These are phyloP conservation scores for Anableps anableps DNA, from an alignment of 2,797 vertebrate genomes.

Conservation along the genomic window DNA sequence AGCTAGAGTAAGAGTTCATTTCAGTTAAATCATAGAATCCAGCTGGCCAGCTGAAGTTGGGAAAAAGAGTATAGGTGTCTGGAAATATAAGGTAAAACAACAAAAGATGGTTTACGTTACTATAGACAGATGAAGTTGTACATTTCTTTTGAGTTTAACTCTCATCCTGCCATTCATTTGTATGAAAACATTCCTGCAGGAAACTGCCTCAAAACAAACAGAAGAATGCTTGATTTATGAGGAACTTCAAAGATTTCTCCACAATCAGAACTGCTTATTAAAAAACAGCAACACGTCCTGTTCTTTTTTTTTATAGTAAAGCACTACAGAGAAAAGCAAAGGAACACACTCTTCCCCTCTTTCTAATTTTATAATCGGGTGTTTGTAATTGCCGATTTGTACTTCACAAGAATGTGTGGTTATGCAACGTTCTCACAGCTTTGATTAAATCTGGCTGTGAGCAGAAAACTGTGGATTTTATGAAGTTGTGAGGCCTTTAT, in stretches of 20 bases:
- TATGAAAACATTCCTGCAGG: background rate
- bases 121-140: background rate
- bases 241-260: background rate
- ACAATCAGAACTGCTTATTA: too few species aligned
- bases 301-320: background rate
- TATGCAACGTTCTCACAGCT: constrained; percentile 16
- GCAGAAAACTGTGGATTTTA: constrained; percentile 43
- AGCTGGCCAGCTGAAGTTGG: background rate
- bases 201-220: background rate
- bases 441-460: constrained; percentile 42
- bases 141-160: background rate
- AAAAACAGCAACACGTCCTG: background rate
- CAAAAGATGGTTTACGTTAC: background rate
- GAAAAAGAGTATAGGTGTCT: background rate
- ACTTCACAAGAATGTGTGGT: constrained; percentile 4
- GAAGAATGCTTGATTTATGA: background rate
- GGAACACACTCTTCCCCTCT: background rate
- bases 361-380: background rate
- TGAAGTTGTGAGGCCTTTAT: constrained; percentile 44
- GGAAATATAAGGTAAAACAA: background rate
- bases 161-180: background rate
- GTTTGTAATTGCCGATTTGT: background rate
- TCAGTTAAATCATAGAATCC: background rate
- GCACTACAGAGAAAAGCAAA: background rate
- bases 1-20: background rate